Evolutionary conservation across 1,140 invertebrate species (phyloP).

Genomic region (Brachionus rubens): DNA sequence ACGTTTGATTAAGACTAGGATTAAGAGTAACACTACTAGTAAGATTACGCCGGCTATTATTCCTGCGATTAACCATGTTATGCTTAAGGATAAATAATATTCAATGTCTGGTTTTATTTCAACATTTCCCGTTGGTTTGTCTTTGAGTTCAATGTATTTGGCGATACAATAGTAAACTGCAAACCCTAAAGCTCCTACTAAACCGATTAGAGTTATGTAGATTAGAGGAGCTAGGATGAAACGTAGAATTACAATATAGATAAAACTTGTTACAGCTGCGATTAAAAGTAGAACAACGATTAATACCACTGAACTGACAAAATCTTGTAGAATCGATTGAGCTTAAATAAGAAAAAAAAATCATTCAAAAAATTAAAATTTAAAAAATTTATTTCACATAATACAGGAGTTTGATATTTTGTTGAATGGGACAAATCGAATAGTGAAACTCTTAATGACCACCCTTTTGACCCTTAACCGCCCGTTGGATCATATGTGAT

Average conservation of each 20-base stretch:
- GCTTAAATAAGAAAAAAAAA: background rate
- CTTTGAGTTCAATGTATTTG: constrained; percentile 11
- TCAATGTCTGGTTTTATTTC: background rate
- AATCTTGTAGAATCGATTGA: constrained; percentile 18
- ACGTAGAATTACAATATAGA: constrained; percentile 8
- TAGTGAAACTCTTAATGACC: too few species aligned
- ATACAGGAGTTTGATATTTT: background rate
- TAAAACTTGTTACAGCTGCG: constrained; percentile 29
- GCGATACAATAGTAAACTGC: constrained; percentile 25
- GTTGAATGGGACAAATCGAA: too few species aligned
- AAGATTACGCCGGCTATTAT: constrained; percentile 25
- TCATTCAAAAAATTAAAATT: background rate
- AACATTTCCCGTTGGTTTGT: background rate
- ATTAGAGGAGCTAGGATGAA: constrained; percentile 15
- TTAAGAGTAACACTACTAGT: background rate
- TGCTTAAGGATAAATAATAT: background rate
- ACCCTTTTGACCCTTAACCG: too few species aligned
- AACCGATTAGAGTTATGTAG: constrained; percentile 1
- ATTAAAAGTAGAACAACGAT: constrained; percentile 3
- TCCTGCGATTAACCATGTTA: constrained; percentile 23
- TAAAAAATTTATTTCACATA: background rate
- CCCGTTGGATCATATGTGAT: too few species aligned
- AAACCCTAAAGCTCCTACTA: constrained; percentile 17
- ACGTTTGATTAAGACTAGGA: constrained; percentile 62
- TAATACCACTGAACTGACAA: constrained; percentile 14